phyloP scores from a whole-genome alignment of 2,797 vertebrate genomes.

The Chloroceryle inda region DNA sequence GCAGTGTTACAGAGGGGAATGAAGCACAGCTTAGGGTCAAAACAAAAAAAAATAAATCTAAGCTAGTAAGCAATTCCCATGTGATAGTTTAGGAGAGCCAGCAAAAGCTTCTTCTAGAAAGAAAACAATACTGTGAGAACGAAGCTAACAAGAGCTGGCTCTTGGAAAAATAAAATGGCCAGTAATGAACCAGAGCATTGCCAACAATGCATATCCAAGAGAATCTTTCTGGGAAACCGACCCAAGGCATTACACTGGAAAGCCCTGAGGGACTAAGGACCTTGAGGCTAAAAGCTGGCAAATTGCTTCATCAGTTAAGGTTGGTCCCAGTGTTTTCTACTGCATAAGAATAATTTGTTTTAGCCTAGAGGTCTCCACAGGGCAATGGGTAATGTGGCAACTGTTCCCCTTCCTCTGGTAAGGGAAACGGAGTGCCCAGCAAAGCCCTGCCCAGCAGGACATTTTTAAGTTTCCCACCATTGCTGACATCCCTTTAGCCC shows the following conservation, averaged over 20 bases:
- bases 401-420: not conserved
- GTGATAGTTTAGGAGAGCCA: constrained; percentile 45
- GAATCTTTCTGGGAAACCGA: constrained; percentile 41
- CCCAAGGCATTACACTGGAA: not conserved
- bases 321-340: constrained; percentile 32
- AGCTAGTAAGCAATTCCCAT: constrained; percentile 68
- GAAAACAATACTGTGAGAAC: constrained; percentile 63
- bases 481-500: not conserved
- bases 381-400: not conserved
- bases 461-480: not conserved
- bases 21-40: constrained; percentile 53
- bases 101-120: constrained; percentile 67
- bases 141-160: constrained; percentile 30
- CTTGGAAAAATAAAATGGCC: constrained; percentile 21
- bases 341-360: constrained; percentile 55
- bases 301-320: constrained; percentile 63
- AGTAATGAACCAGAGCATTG: not conserved
- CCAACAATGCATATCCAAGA: constrained; percentile 39
- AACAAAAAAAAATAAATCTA: constrained; percentile 50
- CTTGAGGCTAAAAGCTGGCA: constrained; percentile 43
- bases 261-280: constrained; percentile 16
- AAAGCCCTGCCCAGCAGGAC: not conserved
- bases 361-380: constrained; percentile 34
- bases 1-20: constrained; percentile 54
- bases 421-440: accelerated